Evolutionary conservation across 2,113 vertebrate species (phyloP).

Genomic region (Chrysemys picta): DNA sequence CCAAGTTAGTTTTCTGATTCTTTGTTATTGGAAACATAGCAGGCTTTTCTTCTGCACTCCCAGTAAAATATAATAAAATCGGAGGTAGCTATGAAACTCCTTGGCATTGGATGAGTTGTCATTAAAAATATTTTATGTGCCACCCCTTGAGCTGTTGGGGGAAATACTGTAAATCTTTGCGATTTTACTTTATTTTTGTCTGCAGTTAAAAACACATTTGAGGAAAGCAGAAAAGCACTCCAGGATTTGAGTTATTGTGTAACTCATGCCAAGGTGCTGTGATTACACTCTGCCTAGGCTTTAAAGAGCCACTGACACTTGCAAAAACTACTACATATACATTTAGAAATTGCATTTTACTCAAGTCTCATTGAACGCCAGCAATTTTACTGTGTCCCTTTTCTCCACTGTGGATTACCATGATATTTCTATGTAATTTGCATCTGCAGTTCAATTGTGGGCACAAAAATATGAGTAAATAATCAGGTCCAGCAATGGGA

Average conservation of each 20-base stretch:
- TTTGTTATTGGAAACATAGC: not conserved
- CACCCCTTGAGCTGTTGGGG: not conserved
- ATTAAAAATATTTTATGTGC: not conserved
- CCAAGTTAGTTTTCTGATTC: not conserved
- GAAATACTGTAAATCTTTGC: not conserved
- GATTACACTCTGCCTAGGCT: not conserved
- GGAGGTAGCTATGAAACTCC: not conserved
- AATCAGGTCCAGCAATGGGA: not conserved
- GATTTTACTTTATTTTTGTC: not conserved
- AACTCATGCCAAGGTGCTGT: not conserved
- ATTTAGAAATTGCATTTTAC: not conserved
- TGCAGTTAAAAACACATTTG: not conserved
- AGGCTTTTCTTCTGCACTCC: not conserved
- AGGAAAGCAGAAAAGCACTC: not conserved
- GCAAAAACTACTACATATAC: not conserved
- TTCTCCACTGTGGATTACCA: not conserved
- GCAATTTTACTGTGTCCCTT: not conserved
- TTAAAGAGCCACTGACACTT: not conserved
- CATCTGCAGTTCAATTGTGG: not conserved
- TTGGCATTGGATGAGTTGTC: not conserved
- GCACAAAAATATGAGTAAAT: not conserved
- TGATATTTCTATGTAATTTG: not conserved
- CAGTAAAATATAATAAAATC: not conserved
- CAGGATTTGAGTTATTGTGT: not conserved
- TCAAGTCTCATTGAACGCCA: not conserved